Conservation (phyloP, 2,797 vertebrate species). For the Sebastes cheni region DNA sequence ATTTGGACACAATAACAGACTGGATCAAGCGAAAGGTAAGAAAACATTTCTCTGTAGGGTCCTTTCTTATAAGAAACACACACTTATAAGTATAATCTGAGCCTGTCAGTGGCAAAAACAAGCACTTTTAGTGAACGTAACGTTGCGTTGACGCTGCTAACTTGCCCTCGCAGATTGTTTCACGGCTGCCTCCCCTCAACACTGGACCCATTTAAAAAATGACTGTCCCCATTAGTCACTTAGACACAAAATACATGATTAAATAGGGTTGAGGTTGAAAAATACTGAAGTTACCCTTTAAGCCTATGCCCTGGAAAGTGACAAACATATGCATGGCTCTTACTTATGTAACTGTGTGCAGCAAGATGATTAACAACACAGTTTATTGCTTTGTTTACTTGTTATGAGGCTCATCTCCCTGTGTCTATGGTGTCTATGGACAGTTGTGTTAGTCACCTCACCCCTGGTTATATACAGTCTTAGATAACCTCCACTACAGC, state of each 20-base stretch:
- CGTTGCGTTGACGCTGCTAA: background rate
- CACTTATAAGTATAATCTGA: too few species aligned
- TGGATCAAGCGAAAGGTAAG: too few species aligned
- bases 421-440: background rate
- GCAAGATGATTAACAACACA: background rate
- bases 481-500: background rate
- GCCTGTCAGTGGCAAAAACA: too few species aligned
- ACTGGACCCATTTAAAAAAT: background rate
- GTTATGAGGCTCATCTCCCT: background rate
- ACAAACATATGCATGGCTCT: background rate
- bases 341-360: background rate
- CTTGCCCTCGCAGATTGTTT: background rate
- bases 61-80: too few species aligned
- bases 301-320: background rate
- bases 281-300: background rate
- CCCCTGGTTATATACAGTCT: background rate
- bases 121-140: background rate
- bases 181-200: background rate
- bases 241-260: background rate
- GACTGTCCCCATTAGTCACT: background rate
- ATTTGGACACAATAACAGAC: too few species aligned
- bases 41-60: too few species aligned
- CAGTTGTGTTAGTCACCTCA: background rate
- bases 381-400: conserved; percentile 13
- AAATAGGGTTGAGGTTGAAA: background rate